Base-by-base conservation (phyloP, 2,797 vertebrate species). In the Ctenosaura bakeri region DNA sequence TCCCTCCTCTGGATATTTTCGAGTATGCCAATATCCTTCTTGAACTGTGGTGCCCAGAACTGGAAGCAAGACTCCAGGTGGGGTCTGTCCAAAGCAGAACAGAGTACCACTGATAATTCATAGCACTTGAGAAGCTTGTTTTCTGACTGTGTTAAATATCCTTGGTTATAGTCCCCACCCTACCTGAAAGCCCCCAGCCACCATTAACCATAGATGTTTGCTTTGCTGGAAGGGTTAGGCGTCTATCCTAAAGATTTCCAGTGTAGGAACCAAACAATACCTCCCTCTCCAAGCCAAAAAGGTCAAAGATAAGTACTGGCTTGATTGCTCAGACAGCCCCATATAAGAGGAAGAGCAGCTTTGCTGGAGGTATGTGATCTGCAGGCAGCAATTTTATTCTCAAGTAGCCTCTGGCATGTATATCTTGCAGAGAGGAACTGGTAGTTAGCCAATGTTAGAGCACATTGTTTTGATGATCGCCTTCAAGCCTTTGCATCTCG, bases 311-410 rank as follows among this genome's bases (percentile, higher is more conserved):
- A 38, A 77, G 62, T 35, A 22, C 32, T 59, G 38, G 16, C n/a
- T 46, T 83, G 59, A 78, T 83, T 77, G 42, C 59, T n/a, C 24
- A 42, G 46, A 50, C 18, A 14, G 12, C 38, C n/a, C 52, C 16
- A 20, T 77, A 54, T 2, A 32, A 78, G 12, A 42, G 46, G 26
- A 26, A 78, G 26, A 56, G 35, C 85, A 26, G 69, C 71, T 69
- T 74, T 3, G 35, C 56, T 42, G 26, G 54, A 69, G 85, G 71
- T 1, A 18, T 42, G 59, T 38, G 86, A 83, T 56, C 12, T 77
- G 80, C 52, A 90, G 38, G 35, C 50, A 35, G 85, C 59, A 87
- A 90, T 90, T 87, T 83, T 26, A 10, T 59, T 87, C 79, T 83
- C 80, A 78, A 87, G 85, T 8, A 35, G 77, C 66, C 26, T 5